These are phyloP conservation scores for Marasmarcha lunaedactyla DNA, from an alignment of 2,888 invertebrate species.

Conservation along the genomic window DNA sequence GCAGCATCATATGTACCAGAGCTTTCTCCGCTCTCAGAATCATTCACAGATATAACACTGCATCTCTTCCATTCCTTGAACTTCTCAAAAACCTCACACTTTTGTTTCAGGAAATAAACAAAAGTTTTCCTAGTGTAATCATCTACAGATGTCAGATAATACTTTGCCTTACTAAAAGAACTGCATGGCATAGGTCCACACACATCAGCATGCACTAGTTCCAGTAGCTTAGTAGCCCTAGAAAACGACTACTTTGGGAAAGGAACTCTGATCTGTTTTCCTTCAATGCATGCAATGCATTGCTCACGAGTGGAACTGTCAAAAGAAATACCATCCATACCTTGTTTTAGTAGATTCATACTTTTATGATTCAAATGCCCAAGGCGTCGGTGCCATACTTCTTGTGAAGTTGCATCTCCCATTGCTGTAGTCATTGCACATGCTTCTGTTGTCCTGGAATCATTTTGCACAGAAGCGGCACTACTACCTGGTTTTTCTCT, in stretches of 20 bases:
- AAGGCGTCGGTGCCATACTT: constrained; percentile 16
- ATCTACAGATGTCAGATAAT: constrained; percentile 7
- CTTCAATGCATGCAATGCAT: constrained; percentile 7
- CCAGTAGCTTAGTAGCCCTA: constrained; percentile 4
- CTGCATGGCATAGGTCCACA: constrained; percentile 4
- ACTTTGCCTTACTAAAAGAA: constrained; percentile 3
- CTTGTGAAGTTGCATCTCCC: constrained; percentile 3
- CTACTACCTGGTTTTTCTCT: background rate
- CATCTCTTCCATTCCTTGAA: constrained; percentile 10
- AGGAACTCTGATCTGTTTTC: constrained; percentile 5
- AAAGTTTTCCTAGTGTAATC: constrained; percentile 10
- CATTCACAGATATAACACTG: no score
- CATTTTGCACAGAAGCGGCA: no score
- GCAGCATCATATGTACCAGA: no score
- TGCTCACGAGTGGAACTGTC: background rate
- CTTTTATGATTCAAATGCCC: constrained; percentile 13
- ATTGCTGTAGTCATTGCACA: background rate
- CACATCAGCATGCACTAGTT: constrained; percentile 4
- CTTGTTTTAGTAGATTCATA: constrained; percentile 16
- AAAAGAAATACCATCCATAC: constrained; percentile 14
- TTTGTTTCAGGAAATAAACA: constrained; percentile 11
- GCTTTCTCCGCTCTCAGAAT: no score
- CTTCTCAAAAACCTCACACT: constrained; percentile 7
- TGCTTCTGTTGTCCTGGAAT: background rate
- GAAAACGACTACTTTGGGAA: constrained; percentile 5